Percentiles rank a stretch among this genome's conserved stretches.
Conservation (phyloP, 1,140 invertebrate genomes). For the Pogonognathellus flavescens region DNA sequence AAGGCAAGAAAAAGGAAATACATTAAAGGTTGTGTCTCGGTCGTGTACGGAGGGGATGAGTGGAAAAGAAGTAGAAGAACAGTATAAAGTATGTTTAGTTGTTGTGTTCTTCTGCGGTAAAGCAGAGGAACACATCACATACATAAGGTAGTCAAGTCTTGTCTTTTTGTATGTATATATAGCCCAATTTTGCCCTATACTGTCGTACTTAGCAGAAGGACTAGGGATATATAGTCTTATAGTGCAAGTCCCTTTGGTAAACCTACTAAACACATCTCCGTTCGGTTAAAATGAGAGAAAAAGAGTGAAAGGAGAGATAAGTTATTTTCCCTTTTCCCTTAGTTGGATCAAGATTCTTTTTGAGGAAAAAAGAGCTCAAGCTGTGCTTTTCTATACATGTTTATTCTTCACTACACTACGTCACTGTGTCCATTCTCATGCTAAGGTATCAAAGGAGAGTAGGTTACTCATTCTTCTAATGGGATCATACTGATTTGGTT, state of each 20-base stretch:
- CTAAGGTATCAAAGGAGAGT: neutral
- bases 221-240: neutral
- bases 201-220: neutral
- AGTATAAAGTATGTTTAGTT: neutral
- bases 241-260: neutral
- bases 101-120: neutral
- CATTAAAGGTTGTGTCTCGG: conserved; percentile 37
- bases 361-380: conserved; percentile 11
- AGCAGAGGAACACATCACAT: neutral
- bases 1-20: conserved; percentile 8
- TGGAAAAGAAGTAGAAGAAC: neutral
- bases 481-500: neutral
- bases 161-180: neutral
- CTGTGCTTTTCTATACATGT: conserved; percentile 40
- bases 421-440: conserved; percentile 39
- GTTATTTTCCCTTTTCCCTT: conserved; percentile 46
- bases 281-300: conserved; percentile 42
- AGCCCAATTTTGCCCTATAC: neutral
- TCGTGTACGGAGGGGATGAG: conserved; percentile 28
- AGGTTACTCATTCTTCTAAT: conserved; percentile 15
- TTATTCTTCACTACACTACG: conserved; percentile 29
- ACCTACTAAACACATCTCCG: conserved; percentile 1
- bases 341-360: conserved; percentile 45
- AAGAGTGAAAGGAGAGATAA: conserved; percentile 47
- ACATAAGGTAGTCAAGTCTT: neutral